phyloP scores from a whole-genome alignment of 2,797 vertebrate genomes.

The Paramormyrops hopkinsi region DNA sequence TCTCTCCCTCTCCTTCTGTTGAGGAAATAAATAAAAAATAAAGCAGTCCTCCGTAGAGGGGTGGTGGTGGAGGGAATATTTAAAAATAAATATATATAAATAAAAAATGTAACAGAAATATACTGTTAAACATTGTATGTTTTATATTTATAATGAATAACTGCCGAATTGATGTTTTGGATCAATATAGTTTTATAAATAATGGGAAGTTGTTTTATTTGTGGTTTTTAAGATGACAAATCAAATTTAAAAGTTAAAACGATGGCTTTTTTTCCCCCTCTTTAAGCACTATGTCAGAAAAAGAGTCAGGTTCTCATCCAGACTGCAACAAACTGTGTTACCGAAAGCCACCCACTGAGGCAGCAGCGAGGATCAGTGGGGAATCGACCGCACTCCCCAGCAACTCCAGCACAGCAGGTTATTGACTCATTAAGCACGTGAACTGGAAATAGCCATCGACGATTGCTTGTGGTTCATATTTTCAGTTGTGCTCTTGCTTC shows the following conservation, averaged over 20 bases:
- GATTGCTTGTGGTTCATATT: not conserved
- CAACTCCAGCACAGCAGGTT: not conserved
- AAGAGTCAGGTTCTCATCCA: not conserved
- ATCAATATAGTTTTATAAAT: not conserved
- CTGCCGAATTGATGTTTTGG: not conserved
- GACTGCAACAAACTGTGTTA: not conserved
- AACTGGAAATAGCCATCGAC: not conserved
- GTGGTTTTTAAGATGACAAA: not conserved
- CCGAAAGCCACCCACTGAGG: not conserved
- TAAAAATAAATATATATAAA: no score
- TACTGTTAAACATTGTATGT: not conserved
- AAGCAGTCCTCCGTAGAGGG: no score
- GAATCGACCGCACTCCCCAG: not conserved
- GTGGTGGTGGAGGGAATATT: no score
- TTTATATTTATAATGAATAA: not conserved
- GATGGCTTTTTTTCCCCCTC: not conserved
- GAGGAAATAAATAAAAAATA: no score
- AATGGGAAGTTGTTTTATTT: not conserved
- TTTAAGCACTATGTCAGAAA: conserved; percentile 47
- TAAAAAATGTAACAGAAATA: not conserved
- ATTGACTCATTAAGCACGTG: not conserved
- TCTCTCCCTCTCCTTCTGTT: no score
- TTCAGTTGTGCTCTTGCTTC: not conserved
- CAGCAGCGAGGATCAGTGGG: not conserved
- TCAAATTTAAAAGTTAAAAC: not conserved